Percentiles rank a stretch among this genome's conserved stretches.
phyloP scores from a whole-genome alignment of 2,113 vertebrate genomes.

The Atractosteus spatula region DNA sequence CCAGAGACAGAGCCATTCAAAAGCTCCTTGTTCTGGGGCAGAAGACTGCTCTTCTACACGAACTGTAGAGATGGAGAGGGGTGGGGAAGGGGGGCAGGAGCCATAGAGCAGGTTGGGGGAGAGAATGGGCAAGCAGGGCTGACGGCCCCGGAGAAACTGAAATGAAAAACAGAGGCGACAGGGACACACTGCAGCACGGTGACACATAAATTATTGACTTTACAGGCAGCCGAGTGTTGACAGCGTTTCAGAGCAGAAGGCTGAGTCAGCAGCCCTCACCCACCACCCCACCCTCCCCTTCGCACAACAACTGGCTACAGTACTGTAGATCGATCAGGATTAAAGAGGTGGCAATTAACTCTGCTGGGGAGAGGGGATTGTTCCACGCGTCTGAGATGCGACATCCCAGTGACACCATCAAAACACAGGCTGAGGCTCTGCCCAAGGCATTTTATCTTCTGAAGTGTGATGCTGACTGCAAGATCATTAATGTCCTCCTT shows the following conservation, averaged over 20 bases:
- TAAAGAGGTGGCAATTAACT: constrained; percentile 5
- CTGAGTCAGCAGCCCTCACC: constrained; percentile 35
- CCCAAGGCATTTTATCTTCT: no score
- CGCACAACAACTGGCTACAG: neutral
- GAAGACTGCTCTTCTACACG: no score
- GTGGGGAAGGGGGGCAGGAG: neutral
- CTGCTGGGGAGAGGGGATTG: neutral
- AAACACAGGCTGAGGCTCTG: no score
- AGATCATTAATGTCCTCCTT: no score
- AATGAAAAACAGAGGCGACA: neutral
- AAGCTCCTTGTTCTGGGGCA: no score
- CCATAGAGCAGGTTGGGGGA: constrained; percentile 7
- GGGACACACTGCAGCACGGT: neutral
- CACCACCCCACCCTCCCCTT: neutral
- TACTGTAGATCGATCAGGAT: neutral
- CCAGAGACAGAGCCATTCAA: no score
- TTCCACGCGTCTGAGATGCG: no score
- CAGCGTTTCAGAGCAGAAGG: constrained; percentile 29
- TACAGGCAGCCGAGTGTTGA: constrained; percentile 25
- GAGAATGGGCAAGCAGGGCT: constrained; percentile 16
- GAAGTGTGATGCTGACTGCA: no score
- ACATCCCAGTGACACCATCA: no score
- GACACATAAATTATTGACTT: constrained; percentile 3
- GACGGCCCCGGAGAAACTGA: neutral
- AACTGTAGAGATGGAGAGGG: neutral